Evolutionary conservation across 2,888 invertebrate species (phyloP).

Genomic region (Belgica antarctica): DNA sequence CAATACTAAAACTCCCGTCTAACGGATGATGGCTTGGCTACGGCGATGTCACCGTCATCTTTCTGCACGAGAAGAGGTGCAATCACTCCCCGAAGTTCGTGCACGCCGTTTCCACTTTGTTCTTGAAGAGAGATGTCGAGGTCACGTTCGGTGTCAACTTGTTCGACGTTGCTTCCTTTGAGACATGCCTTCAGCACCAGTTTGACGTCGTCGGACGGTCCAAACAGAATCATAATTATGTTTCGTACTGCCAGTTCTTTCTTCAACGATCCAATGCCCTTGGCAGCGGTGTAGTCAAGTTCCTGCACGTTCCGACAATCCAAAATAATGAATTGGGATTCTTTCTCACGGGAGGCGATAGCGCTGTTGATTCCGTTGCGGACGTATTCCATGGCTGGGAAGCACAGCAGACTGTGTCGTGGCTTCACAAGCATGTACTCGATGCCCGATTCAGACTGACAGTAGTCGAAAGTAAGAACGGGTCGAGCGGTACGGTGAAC

Average conservation of each 20-base stretch:
- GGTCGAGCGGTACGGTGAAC: conserved; percentile 81
- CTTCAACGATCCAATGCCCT: conserved; percentile 75
- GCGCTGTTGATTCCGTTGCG: conserved; percentile 74
- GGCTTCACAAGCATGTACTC: conserved; percentile 76
- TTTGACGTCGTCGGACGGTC: conserved; percentile 50
- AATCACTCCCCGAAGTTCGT: conserved; percentile 24
- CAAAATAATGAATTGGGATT: conserved; percentile 67
- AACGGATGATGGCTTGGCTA: not conserved
- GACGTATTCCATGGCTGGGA: conserved; percentile 81
- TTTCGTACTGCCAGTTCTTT: conserved; percentile 68
- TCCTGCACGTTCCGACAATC: conserved; percentile 78
- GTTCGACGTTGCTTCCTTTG: conserved; percentile 34
- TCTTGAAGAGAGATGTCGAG: conserved; percentile 45
- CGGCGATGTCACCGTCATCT: conserved; percentile 16
- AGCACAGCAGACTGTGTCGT: conserved; percentile 73
- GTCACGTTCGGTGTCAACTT: conserved; percentile 44
- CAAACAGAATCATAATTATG: conserved; percentile 68
- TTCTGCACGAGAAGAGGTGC: conserved; percentile 30
- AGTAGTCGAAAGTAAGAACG: conserved; percentile 68
- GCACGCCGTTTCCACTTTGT: conserved; percentile 47
- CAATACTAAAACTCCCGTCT: not conserved
- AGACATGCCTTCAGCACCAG: conserved; percentile 51
- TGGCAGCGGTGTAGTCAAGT: conserved; percentile 83
- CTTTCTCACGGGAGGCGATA: conserved; percentile 65
- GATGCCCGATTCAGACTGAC: conserved; percentile 65